Conservation (phyloP, 2,888 invertebrate genomes). For the Drosophila limbata region DNA sequence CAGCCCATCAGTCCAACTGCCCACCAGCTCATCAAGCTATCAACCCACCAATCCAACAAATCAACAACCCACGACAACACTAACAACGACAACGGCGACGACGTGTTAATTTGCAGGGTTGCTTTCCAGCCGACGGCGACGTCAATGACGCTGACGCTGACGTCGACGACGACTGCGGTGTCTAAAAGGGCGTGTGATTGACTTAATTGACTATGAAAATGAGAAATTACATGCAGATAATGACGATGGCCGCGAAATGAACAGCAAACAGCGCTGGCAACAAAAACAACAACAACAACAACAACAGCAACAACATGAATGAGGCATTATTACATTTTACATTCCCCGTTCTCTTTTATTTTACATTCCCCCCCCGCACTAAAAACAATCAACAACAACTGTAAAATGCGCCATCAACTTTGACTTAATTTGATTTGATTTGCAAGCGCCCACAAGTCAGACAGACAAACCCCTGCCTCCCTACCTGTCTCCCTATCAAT, state of each 20-base stretch:
- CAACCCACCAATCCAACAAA: conserved; percentile 44
- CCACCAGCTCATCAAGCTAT: conserved; percentile 26
- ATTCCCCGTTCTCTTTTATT: conserved; percentile 21
- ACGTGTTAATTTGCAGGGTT: too few relatives aligned
- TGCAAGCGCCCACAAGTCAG: conserved; percentile 45
- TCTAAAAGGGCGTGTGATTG: conserved; percentile 85
- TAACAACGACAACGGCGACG: conserved; percentile 7
- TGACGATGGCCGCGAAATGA: conserved; percentile 76
- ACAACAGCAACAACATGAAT: conserved; percentile 6
- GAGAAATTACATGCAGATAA: conserved; percentile 83
- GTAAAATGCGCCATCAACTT: conserved; percentile 67
- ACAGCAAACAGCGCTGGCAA: conserved; percentile 70
- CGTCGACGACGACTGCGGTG: conserved; percentile 65
- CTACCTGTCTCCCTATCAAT: too few relatives aligned
- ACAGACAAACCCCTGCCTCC: conserved; percentile 2
- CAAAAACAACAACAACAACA: conserved; percentile 18
- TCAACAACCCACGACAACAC: conserved; percentile 33
- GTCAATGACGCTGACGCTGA: conserved; percentile 15
- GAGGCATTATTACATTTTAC: conserved; percentile 59
- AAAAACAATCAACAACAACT: conserved; percentile 42
- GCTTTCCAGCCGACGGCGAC: conserved; percentile 2
- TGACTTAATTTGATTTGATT: conserved; percentile 74
- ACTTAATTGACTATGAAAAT: conserved; percentile 86
- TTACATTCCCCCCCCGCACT: background rate
- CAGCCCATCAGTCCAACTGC: conserved; percentile 10